Percentiles rank a stretch among this genome's conserved stretches.
These are phyloP conservation scores for Macrotus californicus DNA, from an alignment of 2,113 vertebrate genomes.

Conservation along the genomic window DNA sequence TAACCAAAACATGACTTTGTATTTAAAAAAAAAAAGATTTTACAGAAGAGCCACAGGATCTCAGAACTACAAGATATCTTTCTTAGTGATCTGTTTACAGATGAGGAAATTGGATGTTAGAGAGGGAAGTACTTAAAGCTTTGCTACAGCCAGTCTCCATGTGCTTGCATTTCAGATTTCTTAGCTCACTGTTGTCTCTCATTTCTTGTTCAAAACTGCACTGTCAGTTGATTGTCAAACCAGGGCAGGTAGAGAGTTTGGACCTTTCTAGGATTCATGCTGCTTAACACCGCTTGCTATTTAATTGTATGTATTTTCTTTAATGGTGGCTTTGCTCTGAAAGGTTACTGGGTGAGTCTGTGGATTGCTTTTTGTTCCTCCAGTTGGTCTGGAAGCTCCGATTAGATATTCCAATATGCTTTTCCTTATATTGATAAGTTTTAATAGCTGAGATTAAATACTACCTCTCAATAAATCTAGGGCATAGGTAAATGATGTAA, in stretches of 20 bases:
- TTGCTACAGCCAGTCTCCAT: neutral
- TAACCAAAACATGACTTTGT: conserved; percentile 16
- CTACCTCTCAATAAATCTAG: neutral
- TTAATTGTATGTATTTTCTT: neutral
- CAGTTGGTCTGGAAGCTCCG: neutral
- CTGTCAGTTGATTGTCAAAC: neutral
- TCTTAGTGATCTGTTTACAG: neutral
- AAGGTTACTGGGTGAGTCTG: neutral
- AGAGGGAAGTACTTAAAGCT: neutral
- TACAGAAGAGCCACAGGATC: neutral
- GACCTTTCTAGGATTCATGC: neutral
- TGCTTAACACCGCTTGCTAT: neutral
- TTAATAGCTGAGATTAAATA: neutral
- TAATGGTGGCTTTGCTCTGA: neutral
- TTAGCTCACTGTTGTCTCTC: neutral
- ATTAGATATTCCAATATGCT: neutral
- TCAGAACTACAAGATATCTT: neutral
- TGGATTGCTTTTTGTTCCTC: conserved; percentile 4
- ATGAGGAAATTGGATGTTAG: neutral
- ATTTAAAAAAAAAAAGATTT: neutral
- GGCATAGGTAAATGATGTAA: neutral
- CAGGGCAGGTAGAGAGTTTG: neutral
- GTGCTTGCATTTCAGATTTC: neutral
- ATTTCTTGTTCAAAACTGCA: neutral
- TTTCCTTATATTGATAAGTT: neutral